phyloP scores from a whole-genome alignment of 2,797 vertebrate genomes.

The Adrianichthys oophorus region DNA sequence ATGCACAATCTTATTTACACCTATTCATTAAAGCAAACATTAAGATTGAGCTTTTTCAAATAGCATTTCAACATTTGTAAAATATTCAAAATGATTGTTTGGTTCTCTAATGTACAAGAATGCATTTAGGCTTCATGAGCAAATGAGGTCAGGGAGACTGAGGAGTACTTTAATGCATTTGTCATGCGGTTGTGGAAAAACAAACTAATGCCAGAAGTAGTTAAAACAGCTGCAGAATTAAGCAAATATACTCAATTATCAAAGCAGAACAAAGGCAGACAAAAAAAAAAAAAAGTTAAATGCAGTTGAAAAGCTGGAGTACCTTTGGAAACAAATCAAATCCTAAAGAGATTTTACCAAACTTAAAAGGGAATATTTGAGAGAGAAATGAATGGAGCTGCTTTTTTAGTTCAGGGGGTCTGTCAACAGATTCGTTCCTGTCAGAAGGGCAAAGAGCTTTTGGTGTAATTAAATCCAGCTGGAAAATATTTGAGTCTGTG shows the following conservation, averaged over 20 bases:
- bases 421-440: slow-evolving; percentile 40
- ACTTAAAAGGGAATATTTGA: slow-evolving; percentile 65
- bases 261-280: slow-evolving; percentile 26
- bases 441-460: slow-evolving; percentile 30
- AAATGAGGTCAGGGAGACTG: slow-evolving; percentile 15
- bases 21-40: slow-evolving; percentile 10
- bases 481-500: slow-evolving; percentile 55
- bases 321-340: slow-evolving; percentile 48
- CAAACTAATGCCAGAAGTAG: neutral
- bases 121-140: slow-evolving; percentile 10
- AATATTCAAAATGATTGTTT: neutral
- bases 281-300: slow-evolving; percentile 10
- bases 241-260: slow-evolving; percentile 17
- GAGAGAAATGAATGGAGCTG: slow-evolving; percentile 41
- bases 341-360: slow-evolving; percentile 52
- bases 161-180: slow-evolving; percentile 6
- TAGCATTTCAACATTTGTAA: neutral
- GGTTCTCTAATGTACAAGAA: slow-evolving; percentile 4
- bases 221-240: slow-evolving; percentile 12
- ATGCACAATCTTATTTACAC: slow-evolving; percentile 17
- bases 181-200: slow-evolving; percentile 6
- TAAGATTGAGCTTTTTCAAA: neutral
- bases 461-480: slow-evolving; percentile 47
- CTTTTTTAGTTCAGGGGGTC: slow-evolving; percentile 47
- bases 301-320: slow-evolving; percentile 5